Evolutionary conservation across 2,113 vertebrate genomes (phyloP), one percentile per base, ranked within the genome.

Genomic region (Cynocephalus volans): DNA sequence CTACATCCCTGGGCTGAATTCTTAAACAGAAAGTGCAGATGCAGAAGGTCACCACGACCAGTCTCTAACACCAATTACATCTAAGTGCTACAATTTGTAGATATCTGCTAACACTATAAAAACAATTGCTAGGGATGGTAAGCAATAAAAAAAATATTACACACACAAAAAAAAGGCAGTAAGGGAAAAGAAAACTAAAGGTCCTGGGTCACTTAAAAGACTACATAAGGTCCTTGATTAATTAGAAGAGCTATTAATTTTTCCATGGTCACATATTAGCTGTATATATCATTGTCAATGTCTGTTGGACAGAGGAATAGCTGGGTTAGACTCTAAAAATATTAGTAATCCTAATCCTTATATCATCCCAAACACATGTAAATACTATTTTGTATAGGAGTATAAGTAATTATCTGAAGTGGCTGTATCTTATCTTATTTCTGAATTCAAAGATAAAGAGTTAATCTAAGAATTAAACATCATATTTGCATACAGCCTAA

Each of bases 21-120:
- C 88, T 94, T 89, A 97, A 96, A 80, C 85, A 96, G 86, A 80
- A 97, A 93, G 87, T 50, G 67, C 89, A 95, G 90, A 79, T 85
- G 62, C 12, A 70, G 52, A 81, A 41, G 79, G 76, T 48, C 48
- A 19, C 48, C 9, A 12, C 41, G 13, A 26, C 33, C 14, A 48
- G 45, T 41, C n/a, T 58, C 80, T 28, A 75, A 60, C 28, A 26
- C 52, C 54, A 79, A 79, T 90, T 87, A 86, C 76, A 92, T 79
- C 23, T 41, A 82, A 92, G 64, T 28, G 58, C 19, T 65, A 45
- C 23, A 86, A 2, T 90, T 31, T 97, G 85, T 85, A 70, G 86
- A 18, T 33, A 50, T 4, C 13, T 13, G 26, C 67, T 48, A 50
- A 50, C 3, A 54, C 41, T 54, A 50, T 26, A 15, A 85, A 77